Evolutionary conservation across 2,797 vertebrate genomes (phyloP).

Genomic region (Champsocephalus esox): DNA sequence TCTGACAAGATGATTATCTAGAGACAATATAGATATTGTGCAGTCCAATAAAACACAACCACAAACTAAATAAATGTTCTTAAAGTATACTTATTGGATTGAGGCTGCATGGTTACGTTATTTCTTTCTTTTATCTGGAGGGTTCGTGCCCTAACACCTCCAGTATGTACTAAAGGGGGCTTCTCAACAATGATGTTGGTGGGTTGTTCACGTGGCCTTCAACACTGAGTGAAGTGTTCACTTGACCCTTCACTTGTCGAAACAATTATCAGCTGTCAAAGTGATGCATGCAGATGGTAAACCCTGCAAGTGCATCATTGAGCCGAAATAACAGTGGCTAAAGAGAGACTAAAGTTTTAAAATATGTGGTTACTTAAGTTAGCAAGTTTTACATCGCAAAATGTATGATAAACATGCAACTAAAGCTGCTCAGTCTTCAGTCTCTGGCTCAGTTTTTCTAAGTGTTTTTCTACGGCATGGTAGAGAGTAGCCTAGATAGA

Average conservation of each 20-base stretch:
- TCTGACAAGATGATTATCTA: background rate
- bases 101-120: background rate
- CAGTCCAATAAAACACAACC: too few relatives aligned
- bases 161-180: background rate
- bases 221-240: constrained; percentile 55
- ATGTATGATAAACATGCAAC: background rate
- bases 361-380: background rate
- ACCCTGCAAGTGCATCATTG: background rate
- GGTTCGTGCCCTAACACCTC: background rate
- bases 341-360: constrained; percentile 15
- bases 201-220: constrained; percentile 44
- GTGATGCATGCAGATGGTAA: constrained; percentile 55
- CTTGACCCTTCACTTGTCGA: constrained; percentile 46
- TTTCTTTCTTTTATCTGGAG: background rate
- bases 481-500: background rate
- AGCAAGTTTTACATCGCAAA: background rate
- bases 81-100: background rate
- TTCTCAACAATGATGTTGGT: constrained; percentile 6
- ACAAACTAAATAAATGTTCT: background rate
- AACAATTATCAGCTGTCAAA: constrained; percentile 52
- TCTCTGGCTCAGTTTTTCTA: background rate
- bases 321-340: constrained; percentile 14
- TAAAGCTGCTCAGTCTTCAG: constrained; percentile 1
- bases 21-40: background rate
- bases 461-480: background rate